These are phyloP conservation scores for Piscicola geometra DNA, from an alignment of 2,888 invertebrate species.

Conservation along the genomic window DNA sequence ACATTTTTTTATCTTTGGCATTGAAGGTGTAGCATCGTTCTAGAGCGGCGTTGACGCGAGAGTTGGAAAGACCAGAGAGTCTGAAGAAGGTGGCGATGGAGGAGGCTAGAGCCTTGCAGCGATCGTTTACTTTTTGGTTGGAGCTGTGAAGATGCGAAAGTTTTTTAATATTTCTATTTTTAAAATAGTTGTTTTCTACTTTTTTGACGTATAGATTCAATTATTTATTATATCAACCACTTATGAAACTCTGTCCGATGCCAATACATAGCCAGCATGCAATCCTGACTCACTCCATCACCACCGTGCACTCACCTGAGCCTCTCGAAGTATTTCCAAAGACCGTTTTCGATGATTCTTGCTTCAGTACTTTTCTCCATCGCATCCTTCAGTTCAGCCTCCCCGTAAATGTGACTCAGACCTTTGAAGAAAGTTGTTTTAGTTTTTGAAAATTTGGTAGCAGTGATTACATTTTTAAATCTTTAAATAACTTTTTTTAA, in stretches of 20 bases:
- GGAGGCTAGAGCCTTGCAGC: conserved; percentile 65
- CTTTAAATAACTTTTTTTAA: too few species aligned
- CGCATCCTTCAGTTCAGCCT: conserved; percentile 66
- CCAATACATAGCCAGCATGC: too few species aligned
- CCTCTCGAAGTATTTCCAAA: conserved; percentile 68
- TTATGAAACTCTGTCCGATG: too few species aligned
- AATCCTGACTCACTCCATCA: too few species aligned
- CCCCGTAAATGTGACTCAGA: conserved; percentile 78
- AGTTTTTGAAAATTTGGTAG: too few species aligned
- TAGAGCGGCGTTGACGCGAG: conserved; percentile 58
- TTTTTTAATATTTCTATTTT: background rate
- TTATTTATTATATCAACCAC: too few species aligned
- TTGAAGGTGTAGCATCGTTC: conserved; percentile 79
- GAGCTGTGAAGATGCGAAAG: background rate
- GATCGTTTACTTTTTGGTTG: conserved; percentile 44
- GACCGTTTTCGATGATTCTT: conserved; percentile 69
- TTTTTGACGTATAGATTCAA: too few species aligned
- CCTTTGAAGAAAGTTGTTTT: conserved; percentile 63
- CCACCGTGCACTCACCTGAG: conserved; percentile 40
- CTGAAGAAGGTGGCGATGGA: conserved; percentile 77
- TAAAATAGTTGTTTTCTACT: background rate
- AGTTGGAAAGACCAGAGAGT: conserved; percentile 66
- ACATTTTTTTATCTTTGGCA: conserved; percentile 75
- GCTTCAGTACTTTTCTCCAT: conserved; percentile 67
- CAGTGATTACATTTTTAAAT: too few species aligned